phyloP scores from a whole-genome alignment of 2,797 vertebrate species.

The Picus viridis region DNA sequence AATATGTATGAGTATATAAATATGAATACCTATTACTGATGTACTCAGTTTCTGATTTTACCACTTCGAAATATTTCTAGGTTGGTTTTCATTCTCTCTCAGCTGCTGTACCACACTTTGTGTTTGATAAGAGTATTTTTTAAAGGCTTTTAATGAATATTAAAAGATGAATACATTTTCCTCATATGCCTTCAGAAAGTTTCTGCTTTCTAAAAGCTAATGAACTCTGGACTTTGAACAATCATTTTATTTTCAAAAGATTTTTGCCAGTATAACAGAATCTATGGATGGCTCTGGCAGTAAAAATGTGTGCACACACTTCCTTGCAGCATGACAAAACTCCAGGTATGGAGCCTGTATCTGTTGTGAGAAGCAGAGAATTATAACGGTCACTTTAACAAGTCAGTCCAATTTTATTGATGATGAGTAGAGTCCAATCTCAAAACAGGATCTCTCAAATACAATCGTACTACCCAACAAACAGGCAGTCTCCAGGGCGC shows the following conservation, averaged over 20 bases:
- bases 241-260: conserved; percentile 14
- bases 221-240: conserved; percentile 25
- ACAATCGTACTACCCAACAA: background rate
- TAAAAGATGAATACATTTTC: conserved; percentile 29
- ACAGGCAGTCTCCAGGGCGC: background rate
- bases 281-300: background rate
- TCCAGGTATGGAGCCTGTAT: background rate
- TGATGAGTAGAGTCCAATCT: background rate
- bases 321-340: background rate
- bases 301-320: background rate
- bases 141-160: background rate
- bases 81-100: background rate
- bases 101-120: background rate
- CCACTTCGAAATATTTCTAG: conserved; percentile 9
- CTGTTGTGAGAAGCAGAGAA: background rate
- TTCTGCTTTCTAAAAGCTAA: conserved; percentile 36
- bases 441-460: background rate
- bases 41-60: background rate
- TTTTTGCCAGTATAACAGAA: background rate
- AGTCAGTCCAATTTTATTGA: background rate
- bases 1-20: background rate
- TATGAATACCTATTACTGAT: background rate
- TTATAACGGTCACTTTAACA: background rate
- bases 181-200: background rate
- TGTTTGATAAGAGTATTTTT: background rate